Evolutionary conservation across 2,888 invertebrate genomes (phyloP).

Genomic region (Ectobius pallidus): DNA sequence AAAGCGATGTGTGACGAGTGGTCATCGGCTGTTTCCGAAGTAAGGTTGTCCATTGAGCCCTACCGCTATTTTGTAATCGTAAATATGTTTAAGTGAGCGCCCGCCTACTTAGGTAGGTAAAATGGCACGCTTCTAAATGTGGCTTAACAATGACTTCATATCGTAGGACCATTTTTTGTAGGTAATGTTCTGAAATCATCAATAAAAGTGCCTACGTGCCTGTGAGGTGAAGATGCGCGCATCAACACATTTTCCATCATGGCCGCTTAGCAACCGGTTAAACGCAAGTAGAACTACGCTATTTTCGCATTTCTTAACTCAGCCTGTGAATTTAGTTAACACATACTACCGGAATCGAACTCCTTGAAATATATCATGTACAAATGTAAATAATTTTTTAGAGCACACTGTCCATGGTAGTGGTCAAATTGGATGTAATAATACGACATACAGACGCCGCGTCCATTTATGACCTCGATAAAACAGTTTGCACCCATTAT

Average conservation of each 20-base stretch:
- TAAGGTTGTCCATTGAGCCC: not conserved
- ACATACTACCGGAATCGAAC: too few species aligned
- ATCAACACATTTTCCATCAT: constrained; percentile 37
- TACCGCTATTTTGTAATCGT: not conserved
- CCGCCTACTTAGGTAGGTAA: constrained; percentile 24
- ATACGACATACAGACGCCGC: constrained; percentile 29
- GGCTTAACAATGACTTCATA: not conserved
- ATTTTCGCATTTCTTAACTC: not conserved
- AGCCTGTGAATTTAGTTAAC: not conserved
- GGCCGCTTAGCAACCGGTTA: constrained; percentile 42
- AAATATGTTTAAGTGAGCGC: not conserved
- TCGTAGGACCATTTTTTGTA: not conserved
- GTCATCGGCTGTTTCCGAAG: not conserved
- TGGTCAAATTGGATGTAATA: too few species aligned
- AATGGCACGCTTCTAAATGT: not conserved
- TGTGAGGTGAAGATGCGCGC: not conserved
- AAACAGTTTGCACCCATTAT: not conserved
- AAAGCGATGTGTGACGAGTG: too few species aligned
- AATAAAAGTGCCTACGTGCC: constrained; percentile 38
- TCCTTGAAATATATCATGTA: too few species aligned
- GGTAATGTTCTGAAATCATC: not conserved
- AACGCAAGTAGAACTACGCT: constrained; percentile 24
- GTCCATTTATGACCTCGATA: constrained; percentile 31
- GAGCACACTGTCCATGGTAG: too few species aligned
- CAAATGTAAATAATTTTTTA: too few species aligned